These are phyloP conservation scores for Gnathonemus echidnorhynchus DNA, from an alignment of 2,113 vertebrate genomes.

Conservation along the genomic window DNA sequence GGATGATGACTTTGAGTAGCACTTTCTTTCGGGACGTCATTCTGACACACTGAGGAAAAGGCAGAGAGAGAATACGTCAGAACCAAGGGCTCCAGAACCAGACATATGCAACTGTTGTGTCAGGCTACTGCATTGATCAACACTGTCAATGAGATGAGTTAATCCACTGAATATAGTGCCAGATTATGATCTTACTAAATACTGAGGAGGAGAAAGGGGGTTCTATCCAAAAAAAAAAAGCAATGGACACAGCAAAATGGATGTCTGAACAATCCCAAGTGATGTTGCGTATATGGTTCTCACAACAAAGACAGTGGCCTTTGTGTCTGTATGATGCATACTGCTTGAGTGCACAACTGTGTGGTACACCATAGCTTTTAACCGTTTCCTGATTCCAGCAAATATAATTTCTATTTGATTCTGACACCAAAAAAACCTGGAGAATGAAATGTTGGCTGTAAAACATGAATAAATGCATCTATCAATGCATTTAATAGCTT, in stretches of 20 bases:
- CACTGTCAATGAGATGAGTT: neutral
- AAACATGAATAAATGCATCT: neutral
- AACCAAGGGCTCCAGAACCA: neutral
- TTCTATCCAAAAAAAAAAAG: neutral
- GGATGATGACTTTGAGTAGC: conserved; percentile 63
- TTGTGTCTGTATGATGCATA: neutral
- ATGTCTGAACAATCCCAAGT: neutral
- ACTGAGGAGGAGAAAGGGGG: neutral
- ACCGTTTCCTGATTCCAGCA: neutral
- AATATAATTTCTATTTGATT: neutral
- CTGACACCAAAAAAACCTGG: neutral
- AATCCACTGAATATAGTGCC: neutral
- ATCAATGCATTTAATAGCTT: neutral
- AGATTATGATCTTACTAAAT: neutral
- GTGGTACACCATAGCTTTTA: neutral
- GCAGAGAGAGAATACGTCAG: neutral
- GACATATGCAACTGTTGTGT: neutral
- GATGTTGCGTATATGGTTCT: neutral
- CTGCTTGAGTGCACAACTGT: neutral
- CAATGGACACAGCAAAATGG: neutral
- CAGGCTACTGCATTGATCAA: neutral
- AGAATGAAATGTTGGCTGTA: neutral
- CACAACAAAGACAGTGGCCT: neutral
- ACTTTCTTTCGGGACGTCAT: conserved; percentile 68
- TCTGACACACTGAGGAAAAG: conserved; percentile 38